A percentile compares a stretch with the other conserved stretches of the same genome.
phyloP scores from a whole-genome alignment of 2,113 vertebrate genomes.

The Hylia prasina region DNA sequence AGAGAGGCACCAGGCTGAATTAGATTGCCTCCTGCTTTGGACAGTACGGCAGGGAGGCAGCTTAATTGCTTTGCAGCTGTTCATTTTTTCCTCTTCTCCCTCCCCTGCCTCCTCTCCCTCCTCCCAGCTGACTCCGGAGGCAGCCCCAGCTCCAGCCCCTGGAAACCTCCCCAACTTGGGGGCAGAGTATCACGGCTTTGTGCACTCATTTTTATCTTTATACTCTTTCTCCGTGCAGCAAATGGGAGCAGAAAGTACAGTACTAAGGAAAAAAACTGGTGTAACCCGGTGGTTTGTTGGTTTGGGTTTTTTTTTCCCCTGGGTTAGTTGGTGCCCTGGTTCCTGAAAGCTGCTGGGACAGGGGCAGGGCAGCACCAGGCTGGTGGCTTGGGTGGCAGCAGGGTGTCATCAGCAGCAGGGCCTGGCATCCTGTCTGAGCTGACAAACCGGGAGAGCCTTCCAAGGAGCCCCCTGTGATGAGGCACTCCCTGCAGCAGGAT shows the following conservation, averaged over 20 bases:
- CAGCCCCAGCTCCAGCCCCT: neutral
- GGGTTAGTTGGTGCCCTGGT: neutral
- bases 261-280: neutral
- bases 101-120: neutral
- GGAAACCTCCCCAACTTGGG: neutral
- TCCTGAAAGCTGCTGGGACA: neutral
- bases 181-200: neutral
- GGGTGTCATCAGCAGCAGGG: neutral
- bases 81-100: conserved; percentile 33
- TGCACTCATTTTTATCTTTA: neutral
- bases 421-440: neutral
- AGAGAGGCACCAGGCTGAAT: conserved; percentile 71
- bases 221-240: neutral
- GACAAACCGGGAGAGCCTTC: neutral
- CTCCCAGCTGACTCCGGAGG: neutral
- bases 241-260: neutral
- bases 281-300: neutral
- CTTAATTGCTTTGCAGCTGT: conserved; percentile 64
- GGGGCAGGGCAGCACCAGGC: neutral
- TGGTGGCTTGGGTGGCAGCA: neutral
- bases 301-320: neutral
- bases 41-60: conserved; percentile 39
- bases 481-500: neutral
- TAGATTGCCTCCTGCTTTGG: conserved; percentile 61
- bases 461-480: neutral